phyloP scores from a whole-genome alignment of 2,888 invertebrate genomes.

The Biston betularia region DNA sequence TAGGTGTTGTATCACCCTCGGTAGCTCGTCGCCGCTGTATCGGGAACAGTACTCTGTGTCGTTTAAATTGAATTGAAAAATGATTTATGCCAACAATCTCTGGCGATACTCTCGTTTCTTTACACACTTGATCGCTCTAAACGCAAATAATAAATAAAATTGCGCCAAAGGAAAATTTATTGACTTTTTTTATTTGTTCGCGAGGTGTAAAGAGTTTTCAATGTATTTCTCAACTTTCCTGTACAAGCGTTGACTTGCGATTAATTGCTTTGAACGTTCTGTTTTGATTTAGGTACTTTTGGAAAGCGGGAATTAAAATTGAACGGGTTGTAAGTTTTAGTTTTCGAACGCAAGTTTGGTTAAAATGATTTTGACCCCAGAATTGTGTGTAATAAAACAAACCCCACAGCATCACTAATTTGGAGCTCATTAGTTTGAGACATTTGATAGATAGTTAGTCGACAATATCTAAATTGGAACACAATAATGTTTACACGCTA shows the following conservation, averaged over 20 bases:
- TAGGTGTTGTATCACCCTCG: conserved; percentile 53
- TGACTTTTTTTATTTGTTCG: conserved; percentile 58
- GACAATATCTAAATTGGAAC: too few relatives aligned
- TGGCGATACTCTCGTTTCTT: conserved; percentile 71
- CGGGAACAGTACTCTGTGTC: conserved; percentile 70
- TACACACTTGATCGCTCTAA: conserved; percentile 72
- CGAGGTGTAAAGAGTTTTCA: conserved; percentile 53
- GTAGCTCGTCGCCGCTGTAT: conserved; percentile 53
- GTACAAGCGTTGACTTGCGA: conserved; percentile 49
- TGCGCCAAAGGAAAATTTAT: conserved; percentile 64
- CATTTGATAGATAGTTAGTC: too few relatives aligned
- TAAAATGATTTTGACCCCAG: background rate
- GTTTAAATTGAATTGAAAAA: conserved; percentile 84
- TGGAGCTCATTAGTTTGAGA: too few relatives aligned
- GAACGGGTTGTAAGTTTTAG: background rate
- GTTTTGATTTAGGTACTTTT: conserved; percentile 40
- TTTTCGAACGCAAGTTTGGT: background rate
- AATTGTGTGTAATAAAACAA: too few relatives aligned
- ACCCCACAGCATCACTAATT: too few relatives aligned
- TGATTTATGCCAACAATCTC: conserved; percentile 82
- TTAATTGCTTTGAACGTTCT: conserved; percentile 49
- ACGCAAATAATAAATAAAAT: conserved; percentile 72
- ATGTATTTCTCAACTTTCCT: conserved; percentile 51
- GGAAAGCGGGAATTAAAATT: conserved; percentile 9
- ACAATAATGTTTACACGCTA: too few relatives aligned